A percentile compares a stretch with the other conserved stretches of the same genome.
Evolutionary conservation across 2,888 invertebrate genomes (phyloP).

Genomic region (Argyresthia albistria): DNA sequence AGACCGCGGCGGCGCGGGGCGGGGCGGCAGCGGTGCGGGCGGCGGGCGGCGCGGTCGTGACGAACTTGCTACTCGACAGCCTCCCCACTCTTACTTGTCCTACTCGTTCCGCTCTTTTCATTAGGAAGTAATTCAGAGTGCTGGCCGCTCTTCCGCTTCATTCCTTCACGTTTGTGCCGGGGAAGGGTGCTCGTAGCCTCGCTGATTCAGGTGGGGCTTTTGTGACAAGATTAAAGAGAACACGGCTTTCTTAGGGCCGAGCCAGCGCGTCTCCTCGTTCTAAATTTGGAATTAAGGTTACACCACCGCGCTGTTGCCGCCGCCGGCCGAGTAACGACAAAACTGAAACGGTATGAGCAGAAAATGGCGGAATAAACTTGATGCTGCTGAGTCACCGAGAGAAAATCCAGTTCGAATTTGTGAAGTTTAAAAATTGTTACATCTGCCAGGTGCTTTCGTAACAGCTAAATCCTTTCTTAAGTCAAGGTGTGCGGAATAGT

Average conservation of each 20-base stretch:
- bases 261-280: conserved; percentile 35
- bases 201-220: conserved; percentile 69
- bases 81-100: conserved; percentile 34
- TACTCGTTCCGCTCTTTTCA: conserved; percentile 65
- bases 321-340: neutral
- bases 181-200: conserved; percentile 53
- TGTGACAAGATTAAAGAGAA: conserved; percentile 70
- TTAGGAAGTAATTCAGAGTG: conserved; percentile 71
- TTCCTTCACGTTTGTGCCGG: conserved; percentile 60
- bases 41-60: conserved; percentile 23
- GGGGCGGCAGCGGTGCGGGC: too few species aligned
- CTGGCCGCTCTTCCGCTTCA: conserved; percentile 66
- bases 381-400: too few species aligned
- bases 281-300: conserved; percentile 57
- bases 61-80: conserved; percentile 24
- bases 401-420: conserved; percentile 3
- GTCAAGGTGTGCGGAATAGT: conserved; percentile 9
- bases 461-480: conserved; percentile 4
- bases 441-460: neutral
- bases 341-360: too few species aligned
- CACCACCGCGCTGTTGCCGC: conserved; percentile 12
- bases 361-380: neutral
- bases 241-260: conserved; percentile 48
- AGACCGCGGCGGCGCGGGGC: conserved; percentile 26
- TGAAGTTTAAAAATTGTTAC: neutral